Base-by-base conservation (phyloP, 2,888 invertebrate species). In the Biston stratarius region DNA sequence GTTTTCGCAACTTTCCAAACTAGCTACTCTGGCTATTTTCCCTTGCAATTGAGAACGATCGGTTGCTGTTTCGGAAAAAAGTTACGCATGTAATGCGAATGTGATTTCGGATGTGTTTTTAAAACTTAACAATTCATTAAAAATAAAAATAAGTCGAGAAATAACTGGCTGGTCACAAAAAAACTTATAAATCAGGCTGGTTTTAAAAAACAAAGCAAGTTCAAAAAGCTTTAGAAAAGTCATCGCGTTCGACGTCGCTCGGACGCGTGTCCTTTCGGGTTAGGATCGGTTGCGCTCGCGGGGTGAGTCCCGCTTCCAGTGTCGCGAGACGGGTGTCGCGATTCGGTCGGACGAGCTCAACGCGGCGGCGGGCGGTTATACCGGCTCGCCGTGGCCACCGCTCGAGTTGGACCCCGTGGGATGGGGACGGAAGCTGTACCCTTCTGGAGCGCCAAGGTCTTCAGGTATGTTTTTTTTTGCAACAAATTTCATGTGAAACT, bases 351-450 rank as follows among this genome's bases (percentile, higher is more conserved):
- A 96, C 96, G 96, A 96, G 95, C 94, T 94, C 83, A 95, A 94
- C 93, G 94, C 95, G 89, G 95, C 95, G 93, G 95, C 95, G 95
- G 96, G 96, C 94, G 96, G 96, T 87, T 96, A 96, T 94, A 95
- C 96, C 95, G 96, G 96, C 91, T 96, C 96, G 90, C 96, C 96
- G 92, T 96, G 96, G 96, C 96, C 96, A 86, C 96, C 96, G 86
- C 94, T 96, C 74, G 96, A 96, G 86, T 94, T 97, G 91, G 97
- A 97, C 94, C 96, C 96, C 86, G 96, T 96, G 89, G 95, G 95
- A 91, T 97, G 97, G 97, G 97, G 97, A 74, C 95, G 97, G 80
- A 97, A 97, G 89, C 94, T 97, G 80, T 97, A 97, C 88, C 96
- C 97, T 80, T 95, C 96, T 79, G 95, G 96, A 77, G 96, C 96